Percentiles rank a stretch among this genome's conserved stretches.
phyloP scores from a whole-genome alignment of 2,797 vertebrate genomes.

The Catharus ustulatus region DNA sequence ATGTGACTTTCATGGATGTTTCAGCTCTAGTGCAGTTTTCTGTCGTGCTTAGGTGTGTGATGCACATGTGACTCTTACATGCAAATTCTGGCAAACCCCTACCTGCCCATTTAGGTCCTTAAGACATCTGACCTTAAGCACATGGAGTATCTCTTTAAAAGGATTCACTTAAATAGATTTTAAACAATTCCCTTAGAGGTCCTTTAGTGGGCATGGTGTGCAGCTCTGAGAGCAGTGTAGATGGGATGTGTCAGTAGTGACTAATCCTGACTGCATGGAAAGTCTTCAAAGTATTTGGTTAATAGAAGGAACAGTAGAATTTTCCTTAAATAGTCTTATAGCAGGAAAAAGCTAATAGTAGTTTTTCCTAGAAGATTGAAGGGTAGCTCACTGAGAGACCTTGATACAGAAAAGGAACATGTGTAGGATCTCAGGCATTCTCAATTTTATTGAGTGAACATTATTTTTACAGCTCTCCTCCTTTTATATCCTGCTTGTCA shows the following conservation, averaged over 20 bases:
- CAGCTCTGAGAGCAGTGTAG: not conserved
- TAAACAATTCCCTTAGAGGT: not conserved
- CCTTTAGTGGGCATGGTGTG: not conserved
- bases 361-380: not conserved
- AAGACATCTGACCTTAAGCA: not conserved
- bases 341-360: not conserved
- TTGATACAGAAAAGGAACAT: not conserved
- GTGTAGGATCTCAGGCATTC: not conserved
- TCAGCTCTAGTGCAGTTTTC: not conserved
- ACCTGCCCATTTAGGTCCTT: not conserved
- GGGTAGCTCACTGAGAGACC: not conserved
- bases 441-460: not conserved
- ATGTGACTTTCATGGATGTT: not conserved
- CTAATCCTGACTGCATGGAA: not conserved
- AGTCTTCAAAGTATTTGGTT: not conserved
- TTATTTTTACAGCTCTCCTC: not conserved
- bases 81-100: not conserved
- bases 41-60: not conserved
- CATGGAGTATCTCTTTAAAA: not conserved
- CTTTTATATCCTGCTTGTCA: not conserved
- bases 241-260: not conserved
- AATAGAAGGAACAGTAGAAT: not conserved
- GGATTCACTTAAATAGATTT: not conserved
- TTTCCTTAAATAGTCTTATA: constrained; percentile 14
- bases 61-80: not conserved